These are phyloP conservation scores for Trachelipus rathkii DNA, from an alignment of 1,140 invertebrate species.

Conservation along the genomic window DNA sequence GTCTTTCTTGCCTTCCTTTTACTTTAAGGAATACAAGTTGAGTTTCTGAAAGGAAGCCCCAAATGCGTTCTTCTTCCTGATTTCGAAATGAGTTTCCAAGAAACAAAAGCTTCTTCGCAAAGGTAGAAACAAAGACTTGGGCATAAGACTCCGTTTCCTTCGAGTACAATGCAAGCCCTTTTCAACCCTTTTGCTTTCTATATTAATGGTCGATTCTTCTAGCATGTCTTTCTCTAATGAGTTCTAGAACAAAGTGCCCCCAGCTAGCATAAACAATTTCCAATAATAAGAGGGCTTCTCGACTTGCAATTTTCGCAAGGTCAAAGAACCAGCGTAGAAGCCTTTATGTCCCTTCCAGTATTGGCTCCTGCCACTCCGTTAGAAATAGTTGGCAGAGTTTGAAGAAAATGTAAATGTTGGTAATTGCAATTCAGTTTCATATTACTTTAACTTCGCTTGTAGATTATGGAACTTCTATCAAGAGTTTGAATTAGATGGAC, in stretches of 20 bases:
- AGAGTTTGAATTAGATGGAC: slow-evolving; percentile 44
- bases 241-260: slow-evolving; percentile 5
- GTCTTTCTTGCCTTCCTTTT: not conserved
- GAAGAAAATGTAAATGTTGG: slow-evolving; percentile 13
- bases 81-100: slow-evolving; percentile 12
- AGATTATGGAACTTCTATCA: slow-evolving; percentile 43
- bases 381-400: slow-evolving; percentile 7
- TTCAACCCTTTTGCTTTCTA: slow-evolving; percentile 17
- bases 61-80: slow-evolving; percentile 6
- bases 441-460: slow-evolving; percentile 44
- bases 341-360: slow-evolving; percentile 9
- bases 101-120: slow-evolving; percentile 3
- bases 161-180: slow-evolving; percentile 18
- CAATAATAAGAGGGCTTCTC: slow-evolving; percentile 12
- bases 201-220: slow-evolving; percentile 7
- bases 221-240: slow-evolving; percentile 1
- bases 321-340: slow-evolving; percentile 1
- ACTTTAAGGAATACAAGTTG: not conserved
- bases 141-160: slow-evolving; percentile 26
- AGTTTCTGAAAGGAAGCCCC: slow-evolving; percentile 1
- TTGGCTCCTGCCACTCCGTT: slow-evolving; percentile 10
- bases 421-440: slow-evolving; percentile 39
- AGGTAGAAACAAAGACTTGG: slow-evolving; percentile 23
- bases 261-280: slow-evolving; percentile 12
- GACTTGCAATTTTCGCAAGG: slow-evolving; percentile 11